Conservation (phyloP, 2,888 invertebrate genomes). For the Euplexia lucipara region DNA sequence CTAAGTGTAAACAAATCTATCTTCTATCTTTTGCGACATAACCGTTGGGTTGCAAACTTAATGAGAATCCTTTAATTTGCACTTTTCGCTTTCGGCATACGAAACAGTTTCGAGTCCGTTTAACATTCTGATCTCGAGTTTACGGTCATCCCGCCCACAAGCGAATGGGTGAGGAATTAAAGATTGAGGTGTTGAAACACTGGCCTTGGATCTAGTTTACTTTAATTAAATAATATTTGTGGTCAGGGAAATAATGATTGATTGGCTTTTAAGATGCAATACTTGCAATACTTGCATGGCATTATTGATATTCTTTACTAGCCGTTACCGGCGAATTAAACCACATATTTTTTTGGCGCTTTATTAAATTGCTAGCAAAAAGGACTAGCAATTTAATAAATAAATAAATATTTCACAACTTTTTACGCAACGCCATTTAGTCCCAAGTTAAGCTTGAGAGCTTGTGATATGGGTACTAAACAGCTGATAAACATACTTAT, state of each 20-base stretch:
- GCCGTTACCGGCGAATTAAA: no score
- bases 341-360: neutral
- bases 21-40: constrained; percentile 37
- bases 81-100: constrained; percentile 44
- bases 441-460: no score
- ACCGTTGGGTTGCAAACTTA: constrained; percentile 19
- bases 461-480: no score
- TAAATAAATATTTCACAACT: no score
- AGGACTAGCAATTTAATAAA: no score
- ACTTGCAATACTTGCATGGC: no score
- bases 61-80: constrained; percentile 47
- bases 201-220: constrained; percentile 37
- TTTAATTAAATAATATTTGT: constrained; percentile 7
- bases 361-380: no score
- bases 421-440: no score
- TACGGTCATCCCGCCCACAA: constrained; percentile 55
- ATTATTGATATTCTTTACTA: no score
- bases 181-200: constrained; percentile 40
- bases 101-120: constrained; percentile 25
- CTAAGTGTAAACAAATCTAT: constrained; percentile 11
- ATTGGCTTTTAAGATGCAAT: no score
- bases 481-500: no score
- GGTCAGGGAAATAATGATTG: no score
- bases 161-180: constrained; percentile 27
- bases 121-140: constrained; percentile 46